Evolutionary conservation across 2,888 invertebrate species (phyloP).

Genomic region (Coelinius sp.): DNA sequence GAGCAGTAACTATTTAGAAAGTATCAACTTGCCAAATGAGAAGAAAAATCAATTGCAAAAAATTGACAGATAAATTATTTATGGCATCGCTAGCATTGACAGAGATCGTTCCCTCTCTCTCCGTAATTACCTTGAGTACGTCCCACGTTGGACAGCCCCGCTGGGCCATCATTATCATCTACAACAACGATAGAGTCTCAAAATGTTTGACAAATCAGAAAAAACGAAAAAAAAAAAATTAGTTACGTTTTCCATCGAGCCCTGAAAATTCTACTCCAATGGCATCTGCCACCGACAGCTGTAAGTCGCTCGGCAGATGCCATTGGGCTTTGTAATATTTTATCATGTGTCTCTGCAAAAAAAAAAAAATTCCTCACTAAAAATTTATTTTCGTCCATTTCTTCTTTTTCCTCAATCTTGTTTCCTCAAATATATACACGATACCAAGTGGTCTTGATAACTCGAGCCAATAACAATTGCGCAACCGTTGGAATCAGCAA

Average conservation of each 20-base stretch:
- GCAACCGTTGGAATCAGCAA: constrained; percentile 33
- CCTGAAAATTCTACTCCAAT: constrained; percentile 6
- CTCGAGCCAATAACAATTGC: constrained; percentile 43
- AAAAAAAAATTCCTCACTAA: too few relatives aligned
- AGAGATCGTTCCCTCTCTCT: constrained; percentile 69
- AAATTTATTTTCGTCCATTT: background rate
- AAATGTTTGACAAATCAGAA: background rate
- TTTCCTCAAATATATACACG: constrained; percentile 7
- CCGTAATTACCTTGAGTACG: constrained; percentile 65
- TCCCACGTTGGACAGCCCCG: constrained; percentile 66
- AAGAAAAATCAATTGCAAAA: constrained; percentile 23
- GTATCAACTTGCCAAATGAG: background rate
- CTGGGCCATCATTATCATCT: constrained; percentile 47
- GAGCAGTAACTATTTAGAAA: background rate
- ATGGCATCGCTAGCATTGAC: constrained; percentile 64
- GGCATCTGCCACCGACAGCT: constrained; percentile 60
- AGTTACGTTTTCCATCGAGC: background rate
- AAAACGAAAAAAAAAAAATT: constrained; percentile 27
- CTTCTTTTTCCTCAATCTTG: background rate
- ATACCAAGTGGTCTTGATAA: constrained; percentile 15
- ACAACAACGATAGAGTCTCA: background rate
- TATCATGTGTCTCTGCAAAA: constrained; percentile 26
- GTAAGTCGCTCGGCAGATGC: constrained; percentile 61
- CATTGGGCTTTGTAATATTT: constrained; percentile 41
- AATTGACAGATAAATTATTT: background rate